Evolutionary conservation across 2,888 invertebrate species (phyloP).

Genomic region (Xestia rhomboidea): DNA sequence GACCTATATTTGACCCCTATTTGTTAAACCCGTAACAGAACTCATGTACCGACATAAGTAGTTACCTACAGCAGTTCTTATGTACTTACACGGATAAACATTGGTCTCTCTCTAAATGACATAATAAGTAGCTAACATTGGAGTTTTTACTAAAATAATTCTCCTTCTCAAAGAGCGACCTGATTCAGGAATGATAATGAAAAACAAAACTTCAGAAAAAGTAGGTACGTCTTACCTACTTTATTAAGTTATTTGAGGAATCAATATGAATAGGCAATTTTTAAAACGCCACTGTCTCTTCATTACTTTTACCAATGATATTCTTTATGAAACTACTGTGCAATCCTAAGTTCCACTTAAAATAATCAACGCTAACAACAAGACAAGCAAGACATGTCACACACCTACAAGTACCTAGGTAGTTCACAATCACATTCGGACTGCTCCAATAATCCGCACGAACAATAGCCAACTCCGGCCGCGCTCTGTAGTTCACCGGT

Average conservation of each 20-base stretch:
- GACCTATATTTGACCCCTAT: slow-evolving; percentile 25
- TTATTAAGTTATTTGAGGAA: not conserved
- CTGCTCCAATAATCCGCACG: slow-evolving; percentile 5
- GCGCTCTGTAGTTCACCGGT: slow-evolving; percentile 1
- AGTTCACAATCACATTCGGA: slow-evolving; percentile 2
- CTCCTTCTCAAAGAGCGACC: too few relatives aligned
- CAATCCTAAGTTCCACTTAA: not conserved
- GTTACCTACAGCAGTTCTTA: not conserved
- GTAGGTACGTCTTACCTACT: too few relatives aligned
- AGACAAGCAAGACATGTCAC: not conserved
- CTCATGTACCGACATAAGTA: not conserved
- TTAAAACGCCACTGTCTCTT: not conserved
- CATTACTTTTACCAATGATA: not conserved
- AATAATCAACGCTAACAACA: not conserved
- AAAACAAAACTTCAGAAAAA: not conserved
- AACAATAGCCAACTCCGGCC: slow-evolving; percentile 3
- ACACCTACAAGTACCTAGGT: not conserved
- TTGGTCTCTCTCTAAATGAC: not conserved
- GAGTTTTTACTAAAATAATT: not conserved
- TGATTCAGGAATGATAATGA: not conserved
- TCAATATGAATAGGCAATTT: not conserved
- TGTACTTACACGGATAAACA: slow-evolving; percentile 3
- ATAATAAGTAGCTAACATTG: not conserved
- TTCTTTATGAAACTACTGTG: too few relatives aligned
- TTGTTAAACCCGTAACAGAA: slow-evolving; percentile 7